Conservation (phyloP, 2,888 invertebrate genomes). For the Dynastes maya region DNA sequence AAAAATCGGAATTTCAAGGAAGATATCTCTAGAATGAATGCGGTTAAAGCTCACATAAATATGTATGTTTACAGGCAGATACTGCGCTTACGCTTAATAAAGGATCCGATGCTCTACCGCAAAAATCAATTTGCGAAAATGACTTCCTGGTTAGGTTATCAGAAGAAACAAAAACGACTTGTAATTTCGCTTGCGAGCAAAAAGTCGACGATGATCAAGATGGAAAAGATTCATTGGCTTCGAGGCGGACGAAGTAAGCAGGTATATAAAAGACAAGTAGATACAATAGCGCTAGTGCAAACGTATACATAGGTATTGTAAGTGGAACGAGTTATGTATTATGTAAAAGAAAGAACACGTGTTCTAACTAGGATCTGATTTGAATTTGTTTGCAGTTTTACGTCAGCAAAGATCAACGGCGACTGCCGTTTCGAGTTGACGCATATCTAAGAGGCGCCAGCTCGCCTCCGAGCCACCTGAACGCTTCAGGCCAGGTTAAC, state of each 20-base stretch:
- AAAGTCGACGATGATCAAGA: conserved; percentile 17
- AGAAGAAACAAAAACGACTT: conserved; percentile 10
- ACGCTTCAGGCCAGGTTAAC: conserved; percentile 51
- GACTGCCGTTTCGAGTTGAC: conserved; percentile 46
- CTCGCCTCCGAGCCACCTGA: conserved; percentile 52
- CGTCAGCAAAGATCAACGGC: conserved; percentile 46
- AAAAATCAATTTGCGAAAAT: conserved; percentile 19
- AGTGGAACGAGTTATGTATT: conserved; percentile 51
- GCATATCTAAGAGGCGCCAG: conserved; percentile 53
- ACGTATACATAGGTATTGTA: conserved; percentile 24
- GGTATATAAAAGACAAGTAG: conserved; percentile 5
- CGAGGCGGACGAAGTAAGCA: conserved; percentile 18
- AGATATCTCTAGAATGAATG: conserved; percentile 3
- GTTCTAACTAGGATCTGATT: conserved; percentile 52
- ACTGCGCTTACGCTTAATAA: conserved; percentile 10
- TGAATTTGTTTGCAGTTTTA: conserved; percentile 52
- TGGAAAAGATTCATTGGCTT: conserved; percentile 9
- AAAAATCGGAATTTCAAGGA: background rate
- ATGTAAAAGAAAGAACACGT: conserved; percentile 53
- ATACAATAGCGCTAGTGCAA: conserved; percentile 5
- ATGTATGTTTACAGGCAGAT: conserved; percentile 1
- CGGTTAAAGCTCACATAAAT: background rate
- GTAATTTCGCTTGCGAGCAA: conserved; percentile 6
- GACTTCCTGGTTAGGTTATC: conserved; percentile 8
- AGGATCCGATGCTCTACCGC: conserved; percentile 16